phyloP scores from a whole-genome alignment of 2,888 invertebrate species.

The Macaria notata region DNA sequence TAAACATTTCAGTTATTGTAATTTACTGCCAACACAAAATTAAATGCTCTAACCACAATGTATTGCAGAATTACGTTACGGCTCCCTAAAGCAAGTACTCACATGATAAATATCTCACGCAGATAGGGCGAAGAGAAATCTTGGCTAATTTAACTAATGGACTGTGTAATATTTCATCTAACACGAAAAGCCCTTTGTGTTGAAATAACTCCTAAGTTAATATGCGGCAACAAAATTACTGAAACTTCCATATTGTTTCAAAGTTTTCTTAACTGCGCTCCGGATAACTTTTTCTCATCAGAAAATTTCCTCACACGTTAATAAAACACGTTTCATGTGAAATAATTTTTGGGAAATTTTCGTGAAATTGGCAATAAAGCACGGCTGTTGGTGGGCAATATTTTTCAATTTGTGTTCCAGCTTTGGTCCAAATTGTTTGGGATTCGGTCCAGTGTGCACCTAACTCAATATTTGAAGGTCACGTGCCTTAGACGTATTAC shows the following conservation, averaged over 20 bases:
- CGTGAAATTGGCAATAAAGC: conserved; percentile 24
- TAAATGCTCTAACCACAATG: conserved; percentile 76
- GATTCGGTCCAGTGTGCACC: conserved; percentile 39
- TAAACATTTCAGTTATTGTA: conserved; percentile 63
- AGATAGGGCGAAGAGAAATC: conserved; percentile 69
- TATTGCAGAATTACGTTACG: conserved; percentile 52
- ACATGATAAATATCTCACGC: conserved; percentile 72
- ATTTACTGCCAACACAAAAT: conserved; percentile 67
- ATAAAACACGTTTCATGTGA: conserved; percentile 25
- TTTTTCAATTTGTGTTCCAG: conserved; percentile 44
- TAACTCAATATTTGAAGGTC: conserved; percentile 54
- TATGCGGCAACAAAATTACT: conserved; percentile 41
- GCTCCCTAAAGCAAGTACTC: conserved; percentile 58
- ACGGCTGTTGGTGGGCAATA: conserved; percentile 37
- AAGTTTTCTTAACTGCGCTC: conserved; percentile 42
- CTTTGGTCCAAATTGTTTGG: conserved; percentile 43
- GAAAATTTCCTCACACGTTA: conserved; percentile 31
- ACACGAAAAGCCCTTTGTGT: conserved; percentile 44
- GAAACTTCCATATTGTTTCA: conserved; percentile 46
- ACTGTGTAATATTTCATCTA: conserved; percentile 57
- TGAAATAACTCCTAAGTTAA: conserved; percentile 43
- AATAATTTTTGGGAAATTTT: conserved; percentile 19
- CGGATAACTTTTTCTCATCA: conserved; percentile 26
- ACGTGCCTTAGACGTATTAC: conserved; percentile 66
- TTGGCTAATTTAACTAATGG: conserved; percentile 79